phyloP scores from a whole-genome alignment of 2,113 vertebrate species.

The Corythaixoides concolor region DNA sequence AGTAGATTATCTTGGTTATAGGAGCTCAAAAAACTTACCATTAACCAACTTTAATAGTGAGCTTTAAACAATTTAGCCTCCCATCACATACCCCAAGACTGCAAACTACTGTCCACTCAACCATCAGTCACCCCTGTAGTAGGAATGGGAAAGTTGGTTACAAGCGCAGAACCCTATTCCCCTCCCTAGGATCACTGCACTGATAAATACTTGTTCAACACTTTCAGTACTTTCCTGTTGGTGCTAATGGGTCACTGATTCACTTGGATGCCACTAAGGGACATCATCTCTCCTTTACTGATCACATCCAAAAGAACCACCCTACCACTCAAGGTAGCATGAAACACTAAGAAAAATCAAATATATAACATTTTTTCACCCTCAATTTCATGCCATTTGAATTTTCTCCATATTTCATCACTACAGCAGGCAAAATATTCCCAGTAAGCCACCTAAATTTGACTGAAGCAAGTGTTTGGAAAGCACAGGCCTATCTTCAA shows the following conservation, averaged over 20 bases:
- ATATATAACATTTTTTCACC: neutral
- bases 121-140: accelerated
- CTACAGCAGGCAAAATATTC: neutral
- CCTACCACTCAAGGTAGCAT: neutral
- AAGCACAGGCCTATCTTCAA: neutral
- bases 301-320: neutral
- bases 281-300: neutral
- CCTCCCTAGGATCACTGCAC: neutral
- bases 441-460: neutral
- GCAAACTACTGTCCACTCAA: neutral
- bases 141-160: neutral
- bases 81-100: neutral
- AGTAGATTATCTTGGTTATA: neutral
- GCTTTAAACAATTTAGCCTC: neutral
- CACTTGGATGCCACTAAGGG: neutral
- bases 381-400: neutral
- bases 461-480: neutral
- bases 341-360: neutral
- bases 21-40: neutral
- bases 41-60: neutral
- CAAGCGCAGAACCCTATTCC: neutral
- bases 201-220: neutral
- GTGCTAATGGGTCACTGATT: neutral
- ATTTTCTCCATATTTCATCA: neutral
- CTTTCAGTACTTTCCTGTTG: neutral